phyloP scores from a whole-genome alignment of 2,888 invertebrate genomes.

The Xestoiulus laeticollis region DNA sequence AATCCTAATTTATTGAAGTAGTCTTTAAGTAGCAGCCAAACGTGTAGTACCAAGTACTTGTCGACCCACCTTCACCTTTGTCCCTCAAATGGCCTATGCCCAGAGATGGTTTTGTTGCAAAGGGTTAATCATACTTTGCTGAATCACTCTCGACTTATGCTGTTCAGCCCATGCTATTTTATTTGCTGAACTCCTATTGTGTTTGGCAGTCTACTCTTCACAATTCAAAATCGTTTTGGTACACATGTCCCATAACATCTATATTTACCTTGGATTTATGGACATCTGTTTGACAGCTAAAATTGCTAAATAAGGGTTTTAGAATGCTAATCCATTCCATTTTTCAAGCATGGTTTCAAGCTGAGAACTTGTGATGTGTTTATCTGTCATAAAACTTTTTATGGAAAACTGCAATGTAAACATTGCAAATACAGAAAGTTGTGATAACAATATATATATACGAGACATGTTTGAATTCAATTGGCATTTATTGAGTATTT shows the following conservation, averaged over 20 bases:
- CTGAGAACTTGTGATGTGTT: neutral
- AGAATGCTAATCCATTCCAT: too few species aligned
- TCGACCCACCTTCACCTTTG: neutral
- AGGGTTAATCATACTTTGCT: slow-evolving; percentile 21
- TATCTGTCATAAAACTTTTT: neutral
- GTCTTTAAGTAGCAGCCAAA: neutral
- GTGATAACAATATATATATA: neutral
- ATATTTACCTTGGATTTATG: neutral
- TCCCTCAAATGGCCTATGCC: neutral
- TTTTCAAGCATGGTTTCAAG: neutral
- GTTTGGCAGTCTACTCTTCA: neutral
- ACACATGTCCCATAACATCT: neutral
- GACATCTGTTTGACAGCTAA: neutral
- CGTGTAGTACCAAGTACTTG: neutral
- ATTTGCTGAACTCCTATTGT: neutral
- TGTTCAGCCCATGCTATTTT: neutral
- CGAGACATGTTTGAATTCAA: neutral
- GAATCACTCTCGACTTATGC: neutral
- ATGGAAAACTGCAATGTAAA: too few species aligned
- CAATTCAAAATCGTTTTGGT: neutral
- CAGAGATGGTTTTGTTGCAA: neutral
- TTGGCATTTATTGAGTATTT: neutral
- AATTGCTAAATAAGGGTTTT: neutral
- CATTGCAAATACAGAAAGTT: neutral
- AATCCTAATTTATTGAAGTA: slow-evolving; percentile 34